Evolutionary conservation across 37 sponge, comb jelly and placozoan species (phyloP).

Genomic region (Chondrosia reniformis): DNA sequence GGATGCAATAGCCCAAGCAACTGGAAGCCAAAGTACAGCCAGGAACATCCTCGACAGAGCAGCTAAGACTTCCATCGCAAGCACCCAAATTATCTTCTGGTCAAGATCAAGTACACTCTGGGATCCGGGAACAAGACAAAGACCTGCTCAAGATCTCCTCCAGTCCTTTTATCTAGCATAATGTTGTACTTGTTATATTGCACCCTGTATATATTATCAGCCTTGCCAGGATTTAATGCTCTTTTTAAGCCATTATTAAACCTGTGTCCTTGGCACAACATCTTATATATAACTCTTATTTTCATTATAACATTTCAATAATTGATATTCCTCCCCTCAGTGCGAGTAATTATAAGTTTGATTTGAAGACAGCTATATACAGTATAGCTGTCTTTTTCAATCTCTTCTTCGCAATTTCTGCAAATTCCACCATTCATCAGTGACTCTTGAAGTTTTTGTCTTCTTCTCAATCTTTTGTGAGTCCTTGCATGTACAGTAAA

Average conservation of each 20-base stretch:
- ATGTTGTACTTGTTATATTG: background rate
- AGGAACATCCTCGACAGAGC: background rate
- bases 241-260: background rate
- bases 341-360: too few species aligned
- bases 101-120: background rate
- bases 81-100: conserved; percentile 11
- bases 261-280: conserved; percentile 12
- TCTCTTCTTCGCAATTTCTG: too few species aligned
- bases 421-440: too few species aligned
- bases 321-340: background rate
- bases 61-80: background rate
- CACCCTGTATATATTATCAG: background rate
- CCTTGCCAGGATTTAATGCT: conserved; percentile 9
- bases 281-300: background rate
- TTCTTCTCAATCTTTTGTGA: too few species aligned
- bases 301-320: background rate
- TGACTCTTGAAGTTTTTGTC: too few species aligned
- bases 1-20: conserved; percentile 4
- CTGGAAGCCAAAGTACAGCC: background rate
- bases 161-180: background rate
- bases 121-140: background rate
- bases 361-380: too few species aligned
- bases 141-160: background rate
- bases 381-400: too few species aligned
- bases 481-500: too few species aligned